These are phyloP conservation scores for Caenorhabditis imperialis DNA, from an alignment of 2,888 invertebrate species.

Conservation along the genomic window DNA sequence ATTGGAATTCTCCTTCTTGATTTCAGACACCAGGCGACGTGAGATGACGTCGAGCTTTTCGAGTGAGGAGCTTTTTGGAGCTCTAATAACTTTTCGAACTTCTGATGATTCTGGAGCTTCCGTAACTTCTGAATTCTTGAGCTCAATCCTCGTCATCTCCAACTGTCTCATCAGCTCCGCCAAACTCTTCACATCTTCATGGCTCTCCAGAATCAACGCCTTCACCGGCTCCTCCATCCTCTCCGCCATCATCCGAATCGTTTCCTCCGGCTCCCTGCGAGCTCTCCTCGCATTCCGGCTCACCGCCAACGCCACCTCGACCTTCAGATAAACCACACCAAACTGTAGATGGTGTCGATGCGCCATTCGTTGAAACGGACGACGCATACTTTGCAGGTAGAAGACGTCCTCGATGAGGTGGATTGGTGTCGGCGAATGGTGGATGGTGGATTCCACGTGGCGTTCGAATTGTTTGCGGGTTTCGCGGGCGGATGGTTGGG, in stretches of 20 bases:
- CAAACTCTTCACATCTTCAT: no score
- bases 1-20: conserved; percentile 13
- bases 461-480: conserved; percentile 30
- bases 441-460: conserved; percentile 9
- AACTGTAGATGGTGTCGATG: conserved; percentile 24
- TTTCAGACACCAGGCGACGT: conserved; percentile 25
- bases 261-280: conserved; percentile 10
- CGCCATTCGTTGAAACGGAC: conserved; percentile 55
- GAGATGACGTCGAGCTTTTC: conserved; percentile 10
- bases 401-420: conserved; percentile 58
- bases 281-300: conserved; percentile 32
- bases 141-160: no score
- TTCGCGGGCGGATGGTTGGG: conserved; percentile 9
- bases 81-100: no score
- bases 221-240: conserved; percentile 14
- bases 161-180: no score
- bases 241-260: conserved; percentile 30
- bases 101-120: background rate
- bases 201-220: no score
- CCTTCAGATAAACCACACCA: conserved; percentile 30
- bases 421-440: background rate
- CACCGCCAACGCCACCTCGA: conserved; percentile 27
- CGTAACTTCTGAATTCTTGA: conserved; percentile 10
- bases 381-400: conserved; percentile 64
- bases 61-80: background rate